Evolutionary conservation across 92 coral and sea anemone genomes (phyloP), one percentile per base, ranked within the genome.

Genomic region (Siderastrea siderea): DNA sequence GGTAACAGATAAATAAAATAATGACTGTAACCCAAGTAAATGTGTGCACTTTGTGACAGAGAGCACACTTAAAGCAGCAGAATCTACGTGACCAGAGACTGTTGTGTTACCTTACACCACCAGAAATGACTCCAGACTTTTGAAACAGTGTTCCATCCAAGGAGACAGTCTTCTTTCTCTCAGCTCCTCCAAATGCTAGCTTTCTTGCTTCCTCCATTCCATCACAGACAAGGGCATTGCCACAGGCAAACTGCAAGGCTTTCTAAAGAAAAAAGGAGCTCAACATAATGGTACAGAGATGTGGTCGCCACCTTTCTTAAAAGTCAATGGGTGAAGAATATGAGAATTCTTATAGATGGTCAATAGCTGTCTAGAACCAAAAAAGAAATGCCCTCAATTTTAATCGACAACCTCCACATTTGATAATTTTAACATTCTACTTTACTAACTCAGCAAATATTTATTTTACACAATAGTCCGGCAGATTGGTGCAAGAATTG

Each of bases 171-270:
- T 98, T 98, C 93, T 96, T 95, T 81, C 99, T 98, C 76, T 98
- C 99, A 46, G 98, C 90, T 45, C 99, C 99, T 45, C 98, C 96
- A 90, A 90, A 98, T 68, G 99, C 99, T 68, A 98, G 91, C 75
- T 76, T 92, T 45, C 99, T 88, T 19, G 98, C 99, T 71, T 98
- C 99, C 54, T 96, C 99, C 92, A 94, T 93, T 48, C 89, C 90
- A 48, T 98, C 99, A 91, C 99, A 98, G 16, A 98, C 99, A 78
- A 98, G 93, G 64, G 99, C 96, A 83, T 98, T 98, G 43, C 95
- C 99, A 98, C 99, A 98, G 3, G 99, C 99, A 89, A 90, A 98
- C 86, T 94, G 98, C 55, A 98, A 89, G 26, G 99, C 99, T 92
- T 94, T 96, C 99, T 98, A 81, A 7, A 80, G 51, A 45, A 43